Conservation (phyloP, 1,140 invertebrate species). For the Nebria ingens region DNA sequence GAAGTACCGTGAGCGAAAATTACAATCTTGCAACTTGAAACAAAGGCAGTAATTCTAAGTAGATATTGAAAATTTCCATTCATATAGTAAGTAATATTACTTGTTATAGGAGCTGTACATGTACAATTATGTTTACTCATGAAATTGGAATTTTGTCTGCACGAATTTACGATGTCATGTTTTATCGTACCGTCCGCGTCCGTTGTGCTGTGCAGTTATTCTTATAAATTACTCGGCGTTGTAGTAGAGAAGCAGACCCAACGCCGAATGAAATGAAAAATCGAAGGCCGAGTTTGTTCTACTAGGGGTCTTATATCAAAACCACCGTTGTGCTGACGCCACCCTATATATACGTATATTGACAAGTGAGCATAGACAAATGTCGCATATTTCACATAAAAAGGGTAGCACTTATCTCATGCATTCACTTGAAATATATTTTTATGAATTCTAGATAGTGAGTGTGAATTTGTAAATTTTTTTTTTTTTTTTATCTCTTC, state of each 20-base stretch:
- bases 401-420: no score
- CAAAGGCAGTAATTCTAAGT: no score
- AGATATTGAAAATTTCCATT: no score
- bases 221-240: conserved; percentile 1
- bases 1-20: no score
- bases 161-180: conserved; percentile 1
- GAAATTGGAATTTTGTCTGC: conserved; percentile 8
- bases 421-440: no score
- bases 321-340: neutral
- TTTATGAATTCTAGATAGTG: no score
- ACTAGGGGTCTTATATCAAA: neutral
- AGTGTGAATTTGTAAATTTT: no score
- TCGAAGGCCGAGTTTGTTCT: neutral
- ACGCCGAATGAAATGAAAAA: conserved; percentile 1
- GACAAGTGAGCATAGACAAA: neutral
- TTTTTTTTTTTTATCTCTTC: no score
- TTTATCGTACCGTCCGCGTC: conserved; percentile 1
- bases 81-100: no score
- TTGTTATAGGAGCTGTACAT: no score
- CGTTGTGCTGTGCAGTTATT: conserved; percentile 9
- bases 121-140: conserved; percentile 2
- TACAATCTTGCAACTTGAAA: no score
- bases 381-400: no score
- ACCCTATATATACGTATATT: neutral
- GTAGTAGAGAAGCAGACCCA: neutral